Percentiles rank a stretch among this genome's conserved stretches.
phyloP scores from a whole-genome alignment of 2,888 invertebrate species.

The Hydraecia micacea region DNA sequence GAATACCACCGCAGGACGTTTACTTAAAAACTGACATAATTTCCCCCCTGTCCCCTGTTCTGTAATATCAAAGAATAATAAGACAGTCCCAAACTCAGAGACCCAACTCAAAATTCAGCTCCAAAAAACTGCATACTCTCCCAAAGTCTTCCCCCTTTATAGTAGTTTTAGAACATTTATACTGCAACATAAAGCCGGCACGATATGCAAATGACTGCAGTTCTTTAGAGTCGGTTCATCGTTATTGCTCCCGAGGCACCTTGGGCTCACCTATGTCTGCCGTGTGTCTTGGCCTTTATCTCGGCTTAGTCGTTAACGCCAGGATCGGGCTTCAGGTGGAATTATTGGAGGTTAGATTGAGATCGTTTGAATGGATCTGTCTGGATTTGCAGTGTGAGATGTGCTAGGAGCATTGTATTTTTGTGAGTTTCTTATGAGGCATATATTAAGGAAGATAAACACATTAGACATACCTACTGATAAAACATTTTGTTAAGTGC shows the following conservation, averaged over 20 bases:
- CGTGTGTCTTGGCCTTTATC: slow-evolving; percentile 67
- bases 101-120: not conserved
- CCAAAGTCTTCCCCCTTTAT: slow-evolving; percentile 40
- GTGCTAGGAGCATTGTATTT: not conserved
- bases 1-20: no score
- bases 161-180: slow-evolving; percentile 66
- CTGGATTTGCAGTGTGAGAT: slow-evolving; percentile 23
- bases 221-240: slow-evolving; percentile 78
- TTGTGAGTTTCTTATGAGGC: not conserved
- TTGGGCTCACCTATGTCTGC: slow-evolving; percentile 64
- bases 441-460: not conserved
- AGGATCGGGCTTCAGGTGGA: slow-evolving; percentile 59
- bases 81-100: not conserved
- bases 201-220: slow-evolving; percentile 82
- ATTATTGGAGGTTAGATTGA: slow-evolving; percentile 65
- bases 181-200: slow-evolving; percentile 55
- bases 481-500: not conserved
- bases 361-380: slow-evolving; percentile 50
- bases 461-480: not conserved
- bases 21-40: not conserved
- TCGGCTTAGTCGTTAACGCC: slow-evolving; percentile 65
- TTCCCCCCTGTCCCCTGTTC: no score
- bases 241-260: slow-evolving; percentile 79
- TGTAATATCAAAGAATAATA: not conserved
- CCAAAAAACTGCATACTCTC: slow-evolving; percentile 31